Conservation (phyloP, 2,797 vertebrate species). For the Characodon lateralis region DNA sequence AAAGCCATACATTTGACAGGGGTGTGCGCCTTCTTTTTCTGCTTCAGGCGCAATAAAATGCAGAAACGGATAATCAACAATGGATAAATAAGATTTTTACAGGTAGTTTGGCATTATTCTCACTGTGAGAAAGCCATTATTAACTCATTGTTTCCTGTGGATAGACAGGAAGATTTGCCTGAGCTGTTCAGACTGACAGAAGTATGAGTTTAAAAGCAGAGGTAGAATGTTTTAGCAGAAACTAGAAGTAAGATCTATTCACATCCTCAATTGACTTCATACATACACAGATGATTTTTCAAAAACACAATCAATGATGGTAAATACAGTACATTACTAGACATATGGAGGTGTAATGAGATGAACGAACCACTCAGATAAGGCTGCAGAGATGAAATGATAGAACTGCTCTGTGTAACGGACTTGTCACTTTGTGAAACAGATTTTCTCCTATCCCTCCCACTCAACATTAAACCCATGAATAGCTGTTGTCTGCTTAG, state of each 20-base stretch:
- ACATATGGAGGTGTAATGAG: conserved; percentile 23
- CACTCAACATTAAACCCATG: conserved; percentile 64
- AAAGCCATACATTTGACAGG: not conserved
- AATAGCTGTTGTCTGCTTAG: conserved; percentile 61
- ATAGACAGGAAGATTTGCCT: not conserved
- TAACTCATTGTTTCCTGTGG: not conserved
- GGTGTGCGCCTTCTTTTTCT: not conserved
- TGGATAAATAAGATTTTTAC: not conserved
- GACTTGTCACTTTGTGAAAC: conserved; percentile 22
- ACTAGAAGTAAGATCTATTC: not conserved
- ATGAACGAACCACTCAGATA: conserved; percentile 13
- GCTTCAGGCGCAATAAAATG: not conserved
- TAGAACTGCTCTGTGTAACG: conserved; percentile 22
- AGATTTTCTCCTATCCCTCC: conserved; percentile 49
- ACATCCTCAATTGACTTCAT: not conserved
- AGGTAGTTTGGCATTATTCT: no score
- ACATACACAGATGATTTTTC: not conserved
- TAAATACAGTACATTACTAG: conserved; percentile 3
- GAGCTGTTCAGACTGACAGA: not conserved
- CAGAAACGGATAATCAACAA: not conserved
- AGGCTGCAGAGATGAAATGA: conserved; percentile 34
- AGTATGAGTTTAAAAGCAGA: not conserved
- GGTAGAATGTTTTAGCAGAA: not conserved
- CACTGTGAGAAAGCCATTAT: no score
- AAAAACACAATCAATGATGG: not conserved